These are phyloP conservation scores for Apoderus coryli DNA, from an alignment of 2,888 invertebrate genomes.

Conservation along the genomic window DNA sequence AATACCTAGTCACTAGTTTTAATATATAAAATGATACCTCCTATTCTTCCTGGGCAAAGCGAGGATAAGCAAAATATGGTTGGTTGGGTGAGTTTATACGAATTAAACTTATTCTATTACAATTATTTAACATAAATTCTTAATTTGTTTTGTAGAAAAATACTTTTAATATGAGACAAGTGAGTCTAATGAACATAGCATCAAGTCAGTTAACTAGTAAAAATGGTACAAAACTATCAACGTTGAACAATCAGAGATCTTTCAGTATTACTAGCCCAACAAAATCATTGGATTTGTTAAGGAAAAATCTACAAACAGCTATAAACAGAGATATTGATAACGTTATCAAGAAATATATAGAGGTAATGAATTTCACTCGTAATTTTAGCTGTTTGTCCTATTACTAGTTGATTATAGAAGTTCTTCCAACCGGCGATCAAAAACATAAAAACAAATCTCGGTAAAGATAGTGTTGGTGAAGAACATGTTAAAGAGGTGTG, in stretches of 20 bases:
- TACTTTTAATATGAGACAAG: constrained; percentile 52
- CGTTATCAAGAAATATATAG: constrained; percentile 62
- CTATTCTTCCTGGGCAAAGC: constrained; percentile 30
- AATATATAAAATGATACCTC: constrained; percentile 32
- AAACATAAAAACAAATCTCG: constrained; percentile 61
- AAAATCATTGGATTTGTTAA: constrained; percentile 52
- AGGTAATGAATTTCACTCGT: constrained; percentile 35
- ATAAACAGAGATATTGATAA: constrained; percentile 67
- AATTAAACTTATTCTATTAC: too few relatives aligned
- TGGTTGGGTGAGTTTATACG: constrained; percentile 34
- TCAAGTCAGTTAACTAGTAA: constrained; percentile 43
- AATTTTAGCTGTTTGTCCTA: neutral
- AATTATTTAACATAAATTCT: too few relatives aligned
- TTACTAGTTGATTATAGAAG: constrained; percentile 36
- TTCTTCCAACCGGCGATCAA: constrained; percentile 68
- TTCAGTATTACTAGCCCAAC: constrained; percentile 35
- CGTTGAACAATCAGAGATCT: constrained; percentile 30
- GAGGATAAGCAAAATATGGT: constrained; percentile 33
- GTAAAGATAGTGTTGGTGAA: constrained; percentile 58
- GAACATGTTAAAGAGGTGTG: constrained; percentile 62
- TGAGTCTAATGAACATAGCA: constrained; percentile 55
- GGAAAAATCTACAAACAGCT: constrained; percentile 61
- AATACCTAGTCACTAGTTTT: too few relatives aligned
- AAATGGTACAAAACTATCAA: constrained; percentile 34
- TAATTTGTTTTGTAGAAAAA: constrained; percentile 31